These are phyloP conservation scores for Rhingia campestris DNA, from an alignment of 2,888 invertebrate species.

Conservation along the genomic window DNA sequence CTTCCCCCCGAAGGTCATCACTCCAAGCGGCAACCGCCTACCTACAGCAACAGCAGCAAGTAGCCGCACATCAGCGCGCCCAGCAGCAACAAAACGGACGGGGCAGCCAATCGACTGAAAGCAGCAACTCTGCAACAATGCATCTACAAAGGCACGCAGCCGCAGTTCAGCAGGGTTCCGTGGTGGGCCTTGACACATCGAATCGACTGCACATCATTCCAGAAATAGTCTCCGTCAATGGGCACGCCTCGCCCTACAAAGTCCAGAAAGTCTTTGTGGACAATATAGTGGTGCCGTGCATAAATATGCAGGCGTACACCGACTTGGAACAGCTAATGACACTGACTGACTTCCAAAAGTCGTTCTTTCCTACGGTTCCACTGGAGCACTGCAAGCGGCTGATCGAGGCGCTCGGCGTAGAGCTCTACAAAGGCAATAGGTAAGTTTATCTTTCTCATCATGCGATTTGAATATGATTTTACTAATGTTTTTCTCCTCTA, in stretches of 20 bases:
- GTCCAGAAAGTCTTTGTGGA: constrained; percentile 92
- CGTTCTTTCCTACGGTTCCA: constrained; percentile 91
- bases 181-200: constrained; percentile 76
- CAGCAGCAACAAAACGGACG: constrained; percentile 76
- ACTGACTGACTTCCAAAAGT: constrained; percentile 90
- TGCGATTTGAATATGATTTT: not conserved
- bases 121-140: constrained; percentile 81
- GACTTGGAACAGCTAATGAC: constrained; percentile 92
- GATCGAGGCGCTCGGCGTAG: constrained; percentile 90
- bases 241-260: constrained; percentile 90
- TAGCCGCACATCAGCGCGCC: constrained; percentile 75
- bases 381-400: constrained; percentile 90
- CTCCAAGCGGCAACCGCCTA: constrained; percentile 77
- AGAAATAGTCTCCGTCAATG: constrained; percentile 87
- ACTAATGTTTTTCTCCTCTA: constrained; percentile 33
- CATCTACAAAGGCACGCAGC: constrained; percentile 83
- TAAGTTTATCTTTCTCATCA: constrained; percentile 82
- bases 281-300: constrained; percentile 91
- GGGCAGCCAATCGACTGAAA: constrained; percentile 73
- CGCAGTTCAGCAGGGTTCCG: constrained; percentile 76
- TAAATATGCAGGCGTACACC: constrained; percentile 93
- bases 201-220: constrained; percentile 86
- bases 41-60: constrained; percentile 77
- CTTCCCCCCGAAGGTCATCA: constrained; percentile 83
- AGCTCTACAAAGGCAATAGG: constrained; percentile 92